Evolutionary conservation across 2,797 vertebrate species (phyloP).

Genomic region (Phataginus tricuspis): DNA sequence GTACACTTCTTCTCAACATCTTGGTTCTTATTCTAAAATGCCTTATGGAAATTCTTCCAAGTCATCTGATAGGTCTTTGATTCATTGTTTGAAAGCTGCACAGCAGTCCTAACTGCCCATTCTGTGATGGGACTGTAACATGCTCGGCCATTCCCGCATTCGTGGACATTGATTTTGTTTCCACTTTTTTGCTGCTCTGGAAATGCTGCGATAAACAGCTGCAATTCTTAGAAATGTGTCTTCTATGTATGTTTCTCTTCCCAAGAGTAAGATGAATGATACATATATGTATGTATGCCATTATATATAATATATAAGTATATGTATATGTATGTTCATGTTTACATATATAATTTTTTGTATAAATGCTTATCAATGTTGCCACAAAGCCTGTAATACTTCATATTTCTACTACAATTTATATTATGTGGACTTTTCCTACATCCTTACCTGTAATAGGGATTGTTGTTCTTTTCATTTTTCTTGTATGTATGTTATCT

Average conservation of each 20-base stretch:
- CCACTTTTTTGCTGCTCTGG: not conserved
- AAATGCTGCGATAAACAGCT: constrained; percentile 26
- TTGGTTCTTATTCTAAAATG: not conserved
- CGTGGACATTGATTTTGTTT: not conserved
- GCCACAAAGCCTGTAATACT: not conserved
- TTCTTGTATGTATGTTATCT: not conserved
- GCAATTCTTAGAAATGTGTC: constrained; percentile 25
- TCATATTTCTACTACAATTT: not conserved
- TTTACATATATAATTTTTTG: not conserved
- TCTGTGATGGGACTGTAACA: not conserved
- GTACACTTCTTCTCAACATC: not conserved
- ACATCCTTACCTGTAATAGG: not conserved
- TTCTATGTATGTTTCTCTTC: constrained; percentile 14
- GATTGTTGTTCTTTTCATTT: not conserved
- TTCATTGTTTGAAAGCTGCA: not conserved
- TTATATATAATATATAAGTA: not conserved
- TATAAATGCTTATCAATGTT: not conserved
- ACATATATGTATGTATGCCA: not conserved
- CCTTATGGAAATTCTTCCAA: not conserved
- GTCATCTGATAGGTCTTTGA: not conserved
- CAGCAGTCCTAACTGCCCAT: not conserved
- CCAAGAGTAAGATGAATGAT: not conserved
- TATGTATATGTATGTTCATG: not conserved
- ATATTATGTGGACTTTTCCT: not conserved
- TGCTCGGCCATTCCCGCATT: not conserved